Conservation (phyloP, 2,797 vertebrate species). For the Gouania willdenowi region DNA sequence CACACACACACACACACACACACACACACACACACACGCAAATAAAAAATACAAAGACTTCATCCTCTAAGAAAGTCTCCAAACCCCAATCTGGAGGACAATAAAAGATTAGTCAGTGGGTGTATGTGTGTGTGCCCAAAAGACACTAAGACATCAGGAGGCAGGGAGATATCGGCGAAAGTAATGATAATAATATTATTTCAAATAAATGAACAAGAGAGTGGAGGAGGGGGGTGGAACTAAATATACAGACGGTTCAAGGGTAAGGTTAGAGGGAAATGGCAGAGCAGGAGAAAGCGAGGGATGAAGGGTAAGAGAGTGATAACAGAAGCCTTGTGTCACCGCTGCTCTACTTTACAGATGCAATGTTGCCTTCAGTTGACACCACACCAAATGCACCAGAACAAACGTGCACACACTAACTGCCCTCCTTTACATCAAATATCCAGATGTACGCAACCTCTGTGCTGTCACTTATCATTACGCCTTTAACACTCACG, state of each 20-base stretch:
- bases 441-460: conserved; percentile 50
- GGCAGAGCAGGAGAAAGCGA: conserved; percentile 4
- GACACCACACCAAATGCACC: conserved; percentile 26
- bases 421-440: conserved; percentile 32
- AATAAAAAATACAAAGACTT: conserved; percentile 35
- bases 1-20: too few relatives aligned
- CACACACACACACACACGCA: too few relatives aligned
- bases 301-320: conserved; percentile 29
- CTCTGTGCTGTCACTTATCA: conserved; percentile 64
- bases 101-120: neutral
- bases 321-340: conserved; percentile 60
- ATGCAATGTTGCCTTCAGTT: conserved; percentile 56
- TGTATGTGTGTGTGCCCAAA: neutral
- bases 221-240: conserved; percentile 31
- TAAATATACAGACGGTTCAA: conserved; percentile 51
- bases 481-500: conserved; percentile 59
- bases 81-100: conserved; percentile 20
- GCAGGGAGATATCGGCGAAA: too few relatives aligned
- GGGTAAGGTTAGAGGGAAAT: conserved; percentile 39
- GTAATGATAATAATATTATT: too few relatives aligned
- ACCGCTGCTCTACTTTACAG: conserved; percentile 61
- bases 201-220: too few relatives aligned
- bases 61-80: conserved; percentile 16
- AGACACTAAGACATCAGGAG: conserved; percentile 8
- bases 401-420: conserved; percentile 22